Conservation (phyloP, 2,888 invertebrate genomes). For the Pseudanteris insignis region DNA sequence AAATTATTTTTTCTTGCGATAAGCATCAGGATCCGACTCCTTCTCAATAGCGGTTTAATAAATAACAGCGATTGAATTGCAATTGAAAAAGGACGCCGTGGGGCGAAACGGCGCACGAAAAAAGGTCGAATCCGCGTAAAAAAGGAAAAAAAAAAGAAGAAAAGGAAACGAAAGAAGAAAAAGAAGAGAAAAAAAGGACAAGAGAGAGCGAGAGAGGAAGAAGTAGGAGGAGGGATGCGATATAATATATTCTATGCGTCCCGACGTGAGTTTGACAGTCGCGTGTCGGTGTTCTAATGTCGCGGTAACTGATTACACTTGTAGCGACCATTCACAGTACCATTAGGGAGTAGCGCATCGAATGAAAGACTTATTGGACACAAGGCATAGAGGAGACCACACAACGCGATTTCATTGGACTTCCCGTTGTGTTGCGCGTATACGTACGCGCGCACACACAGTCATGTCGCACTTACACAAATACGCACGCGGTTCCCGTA, state of each 20-base stretch:
- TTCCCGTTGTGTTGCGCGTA: slow-evolving; percentile 55
- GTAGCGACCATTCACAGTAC: slow-evolving; percentile 48
- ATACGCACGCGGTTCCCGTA: slow-evolving; percentile 63
- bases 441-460: slow-evolving; percentile 40
- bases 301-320: slow-evolving; percentile 53
- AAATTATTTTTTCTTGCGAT: too few species aligned
- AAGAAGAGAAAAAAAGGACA: not conserved
- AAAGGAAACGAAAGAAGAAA: not conserved
- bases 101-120: slow-evolving; percentile 20
- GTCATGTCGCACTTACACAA: slow-evolving; percentile 35
- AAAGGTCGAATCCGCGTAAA: not conserved
- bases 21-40: too few species aligned
- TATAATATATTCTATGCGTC: slow-evolving; percentile 28
- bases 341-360: slow-evolving; percentile 63
- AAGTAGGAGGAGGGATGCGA: slow-evolving; percentile 16
- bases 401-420: slow-evolving; percentile 59
- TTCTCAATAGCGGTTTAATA: slow-evolving; percentile 29
- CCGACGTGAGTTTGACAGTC: slow-evolving; percentile 35
- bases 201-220: not conserved
- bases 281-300: slow-evolving; percentile 50
- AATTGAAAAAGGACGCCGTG: slow-evolving; percentile 15
- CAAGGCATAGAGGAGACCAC: slow-evolving; percentile 57
- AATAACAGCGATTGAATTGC: slow-evolving; percentile 24
- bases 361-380: slow-evolving; percentile 58
- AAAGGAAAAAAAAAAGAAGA: not conserved